phyloP scores from a whole-genome alignment of 1,140 invertebrate genomes.

The Notospermus geniculatus region DNA sequence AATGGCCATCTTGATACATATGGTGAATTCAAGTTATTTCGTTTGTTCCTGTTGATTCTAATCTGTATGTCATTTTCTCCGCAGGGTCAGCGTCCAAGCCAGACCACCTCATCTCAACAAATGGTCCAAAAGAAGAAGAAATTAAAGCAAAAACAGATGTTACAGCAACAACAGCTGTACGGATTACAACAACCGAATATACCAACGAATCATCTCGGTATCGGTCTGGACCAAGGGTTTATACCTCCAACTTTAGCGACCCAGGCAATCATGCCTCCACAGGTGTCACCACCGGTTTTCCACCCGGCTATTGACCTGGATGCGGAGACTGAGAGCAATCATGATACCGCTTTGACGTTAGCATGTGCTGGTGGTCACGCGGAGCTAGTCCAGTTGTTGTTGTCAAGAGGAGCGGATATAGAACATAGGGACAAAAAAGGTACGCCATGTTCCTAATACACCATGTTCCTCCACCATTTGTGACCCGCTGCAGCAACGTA shows the following conservation, averaged over 20 bases:
- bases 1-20: too few species aligned
- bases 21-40: too few species aligned
- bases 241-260: not conserved
- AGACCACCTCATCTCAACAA: too few species aligned
- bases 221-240: not conserved
- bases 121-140: not conserved
- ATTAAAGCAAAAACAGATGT: conserved; percentile 3
- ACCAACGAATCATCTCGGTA: not conserved
- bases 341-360: conserved; percentile 95
- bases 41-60: too few species aligned
- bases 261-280: conserved; percentile 35
- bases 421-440: conserved; percentile 96
- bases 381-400: conserved; percentile 87
- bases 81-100: too few species aligned
- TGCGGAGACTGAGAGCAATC: conserved; percentile 95
- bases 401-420: conserved; percentile 88
- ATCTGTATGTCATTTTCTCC: too few species aligned
- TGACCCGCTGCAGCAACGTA: too few species aligned
- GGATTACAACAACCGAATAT: not conserved
- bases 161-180: conserved; percentile 13
- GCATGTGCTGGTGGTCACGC: conserved; percentile 96
- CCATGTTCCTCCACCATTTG: not conserved
- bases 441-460: conserved; percentile 15
- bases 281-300: conserved; percentile 35
- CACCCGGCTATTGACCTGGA: conserved; percentile 72